These are phyloP conservation scores for Fregetta grallaria DNA, from an alignment of 2,113 vertebrate species.

Conservation along the genomic window DNA sequence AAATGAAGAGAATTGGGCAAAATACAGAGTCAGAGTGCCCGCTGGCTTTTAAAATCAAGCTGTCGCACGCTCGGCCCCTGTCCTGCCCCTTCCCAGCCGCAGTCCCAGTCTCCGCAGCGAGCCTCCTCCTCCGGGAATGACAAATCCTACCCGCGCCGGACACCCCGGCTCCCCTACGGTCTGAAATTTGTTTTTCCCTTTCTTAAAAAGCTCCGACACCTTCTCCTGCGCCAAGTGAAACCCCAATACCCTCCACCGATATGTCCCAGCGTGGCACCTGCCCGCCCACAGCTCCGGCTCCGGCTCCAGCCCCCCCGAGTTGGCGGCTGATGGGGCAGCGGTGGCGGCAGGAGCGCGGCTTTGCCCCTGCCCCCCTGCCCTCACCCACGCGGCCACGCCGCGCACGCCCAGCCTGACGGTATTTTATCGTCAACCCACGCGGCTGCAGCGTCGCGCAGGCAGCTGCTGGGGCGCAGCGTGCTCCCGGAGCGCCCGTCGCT, in stretches of 20 bases:
- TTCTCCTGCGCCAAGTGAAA: neutral
- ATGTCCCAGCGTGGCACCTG: neutral
- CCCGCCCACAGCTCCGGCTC: neutral
- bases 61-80: neutral
- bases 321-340: neutral
- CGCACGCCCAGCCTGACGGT: too few species aligned
- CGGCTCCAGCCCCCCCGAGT: too few species aligned
- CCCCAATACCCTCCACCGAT: neutral
- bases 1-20: neutral
- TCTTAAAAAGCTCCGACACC: neutral
- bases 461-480: neutral
- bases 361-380: neutral
- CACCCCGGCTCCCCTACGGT: accelerated
- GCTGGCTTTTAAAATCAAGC: neutral
- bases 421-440: neutral
- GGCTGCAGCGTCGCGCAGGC: too few species aligned
- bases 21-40: neutral
- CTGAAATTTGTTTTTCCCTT: neutral
- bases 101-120: neutral
- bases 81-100: neutral
- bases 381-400: neutral
- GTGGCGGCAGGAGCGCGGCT: neutral
- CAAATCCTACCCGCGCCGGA: neutral
- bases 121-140: neutral
- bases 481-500: accelerated